Base-by-base conservation (phyloP, 2,888 invertebrate genomes). In the Cephonodes hylas region DNA sequence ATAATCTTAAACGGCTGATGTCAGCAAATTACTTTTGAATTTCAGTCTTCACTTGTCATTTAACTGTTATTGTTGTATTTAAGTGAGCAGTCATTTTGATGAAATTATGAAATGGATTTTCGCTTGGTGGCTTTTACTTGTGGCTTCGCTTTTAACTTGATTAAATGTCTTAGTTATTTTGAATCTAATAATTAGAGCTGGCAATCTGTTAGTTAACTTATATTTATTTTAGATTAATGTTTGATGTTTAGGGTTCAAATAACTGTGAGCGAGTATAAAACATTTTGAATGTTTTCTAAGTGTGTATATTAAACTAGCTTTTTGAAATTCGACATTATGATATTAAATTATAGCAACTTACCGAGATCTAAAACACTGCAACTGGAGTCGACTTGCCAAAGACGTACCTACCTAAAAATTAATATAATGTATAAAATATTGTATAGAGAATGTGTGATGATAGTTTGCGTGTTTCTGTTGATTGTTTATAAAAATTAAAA, bases 401-500 rank as follows among this genome's bases (percentile, higher is more conserved):
- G 83, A 84, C 78, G 80, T 82, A 83, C 81, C 81, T 82, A 80
- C 81, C 81, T 82, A 80, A 77, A 79, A 59, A 59, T 42, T 38
- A 63, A 45, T 57, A 65, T 74, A 66, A 79, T 77, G 77, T 82
- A 75, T 77, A 77, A 79, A 80, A 74, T 82, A 78, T 83, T 84
- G 81, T 84, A 80, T 75, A 75, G 69, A 63, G 73, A 72, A 68
- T 66, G 66, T 80, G 80, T 78, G 79, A 80, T 79, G 82, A 71
- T 76, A 76, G 77, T 76, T 75, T 77, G 83, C 71, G 78, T 83
- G 84, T 80, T 76, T 85, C 81, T 85, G 85, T 89, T 89, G 85
- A 79, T 79, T 86, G 87, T 89, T 87, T 86, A 85, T 85, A 87
- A 85, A 89, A 85, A 89, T 82, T 85, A 85, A 83, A 71, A 70